Percentiles rank a stretch among this genome's conserved stretches.
These are phyloP conservation scores for Timema podura DNA, from an alignment of 2,888 invertebrate genomes.

Conservation along the genomic window DNA sequence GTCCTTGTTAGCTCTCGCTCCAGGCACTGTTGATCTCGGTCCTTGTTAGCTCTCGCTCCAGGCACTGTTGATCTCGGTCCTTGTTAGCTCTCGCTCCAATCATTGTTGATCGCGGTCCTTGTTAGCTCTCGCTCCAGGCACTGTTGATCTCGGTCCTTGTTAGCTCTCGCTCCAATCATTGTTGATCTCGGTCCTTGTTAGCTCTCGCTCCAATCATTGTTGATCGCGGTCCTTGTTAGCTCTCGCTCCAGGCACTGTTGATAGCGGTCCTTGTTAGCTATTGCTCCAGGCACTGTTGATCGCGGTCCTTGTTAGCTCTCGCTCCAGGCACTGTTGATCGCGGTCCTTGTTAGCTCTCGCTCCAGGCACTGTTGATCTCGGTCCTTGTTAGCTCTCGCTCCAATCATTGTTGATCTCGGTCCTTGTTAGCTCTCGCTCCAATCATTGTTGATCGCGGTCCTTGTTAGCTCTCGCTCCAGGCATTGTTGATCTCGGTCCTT, in stretches of 20 bases:
- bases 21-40: slow-evolving; percentile 12
- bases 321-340: slow-evolving; percentile 18
- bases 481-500: too few relatives aligned
- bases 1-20: slow-evolving; percentile 16
- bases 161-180: slow-evolving; percentile 24
- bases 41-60: neutral
- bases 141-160: neutral
- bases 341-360: neutral
- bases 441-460: neutral
- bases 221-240: slow-evolving; percentile 1
- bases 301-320: slow-evolving; percentile 14
- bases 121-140: neutral
- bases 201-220: neutral
- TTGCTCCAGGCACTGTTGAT: neutral
- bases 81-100: slow-evolving; percentile 22
- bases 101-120: too few relatives aligned
- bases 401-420: slow-evolving; percentile 11
- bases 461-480: slow-evolving; percentile 21
- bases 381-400: slow-evolving; percentile 16
- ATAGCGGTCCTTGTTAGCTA: too few relatives aligned
- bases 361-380: neutral
- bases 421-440: neutral
- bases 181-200: too few relatives aligned
- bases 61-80: neutral
- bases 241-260: slow-evolving; percentile 22